Evolutionary conservation across 2,888 invertebrate species (phyloP).

Genomic region (Cerastis leucographa): DNA sequence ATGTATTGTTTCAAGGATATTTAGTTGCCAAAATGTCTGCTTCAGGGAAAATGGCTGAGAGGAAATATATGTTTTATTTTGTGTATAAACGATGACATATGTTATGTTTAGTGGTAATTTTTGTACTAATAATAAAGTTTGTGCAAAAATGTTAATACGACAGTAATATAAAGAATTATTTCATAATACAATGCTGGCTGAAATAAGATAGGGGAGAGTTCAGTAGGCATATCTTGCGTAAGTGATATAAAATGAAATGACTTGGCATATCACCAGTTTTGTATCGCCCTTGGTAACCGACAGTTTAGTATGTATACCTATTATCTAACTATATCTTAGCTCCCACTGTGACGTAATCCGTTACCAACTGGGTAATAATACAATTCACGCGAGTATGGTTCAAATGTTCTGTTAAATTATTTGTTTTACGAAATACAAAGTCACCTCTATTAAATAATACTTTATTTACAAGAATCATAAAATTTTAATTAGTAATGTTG

Average conservation of each 20-base stretch:
- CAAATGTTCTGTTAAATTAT: background rate
- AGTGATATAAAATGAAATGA: conserved; percentile 53
- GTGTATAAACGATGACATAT: background rate
- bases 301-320: conserved; percentile 52
- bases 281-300: conserved; percentile 62
- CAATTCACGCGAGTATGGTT: background rate
- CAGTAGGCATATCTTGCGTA: conserved; percentile 46
- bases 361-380: conserved; percentile 31
- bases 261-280: conserved; percentile 67
- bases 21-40: background rate
- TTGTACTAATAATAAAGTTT: conserved; percentile 3
- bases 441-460: background rate
- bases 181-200: background rate
- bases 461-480: background rate
- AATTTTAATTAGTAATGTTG: background rate
- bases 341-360: conserved; percentile 44
- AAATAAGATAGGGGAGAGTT: conserved; percentile 26
- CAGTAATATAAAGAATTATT: background rate
- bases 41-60: background rate
- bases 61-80: background rate
- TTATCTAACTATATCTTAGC: conserved; percentile 42
- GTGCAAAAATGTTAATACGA: background rate
- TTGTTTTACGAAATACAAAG: background rate
- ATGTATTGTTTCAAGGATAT: background rate
- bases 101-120: conserved; percentile 3